Evolutionary conservation across 2,797 vertebrate genomes (phyloP).

Genomic region (Sylvia borin): DNA sequence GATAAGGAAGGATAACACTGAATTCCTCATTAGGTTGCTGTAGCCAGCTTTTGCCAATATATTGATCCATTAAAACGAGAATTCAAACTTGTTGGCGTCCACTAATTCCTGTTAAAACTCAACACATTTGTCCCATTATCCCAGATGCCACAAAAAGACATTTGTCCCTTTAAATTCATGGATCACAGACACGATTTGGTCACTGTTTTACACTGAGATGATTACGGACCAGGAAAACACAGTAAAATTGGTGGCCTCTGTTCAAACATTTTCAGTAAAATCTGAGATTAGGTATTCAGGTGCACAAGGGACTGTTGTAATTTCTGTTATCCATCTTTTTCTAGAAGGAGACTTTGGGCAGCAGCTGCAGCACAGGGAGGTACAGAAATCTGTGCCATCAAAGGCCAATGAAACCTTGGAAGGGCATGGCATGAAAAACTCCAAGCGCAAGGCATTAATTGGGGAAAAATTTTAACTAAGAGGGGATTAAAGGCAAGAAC

Average conservation of each 20-base stretch:
- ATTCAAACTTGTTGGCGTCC: neutral
- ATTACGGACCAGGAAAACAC: neutral
- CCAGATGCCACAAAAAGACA: neutral
- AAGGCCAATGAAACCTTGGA: neutral
- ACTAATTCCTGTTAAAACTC: neutral
- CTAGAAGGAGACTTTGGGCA: neutral
- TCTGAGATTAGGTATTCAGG: neutral
- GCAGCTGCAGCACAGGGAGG: neutral
- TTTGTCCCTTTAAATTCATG: neutral
- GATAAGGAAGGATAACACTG: neutral
- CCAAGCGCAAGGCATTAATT: neutral
- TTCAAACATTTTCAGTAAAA: neutral
- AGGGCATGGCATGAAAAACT: neutral
- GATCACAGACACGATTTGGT: neutral
- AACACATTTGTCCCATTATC: neutral
- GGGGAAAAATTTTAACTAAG: neutral
- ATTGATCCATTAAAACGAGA: neutral
- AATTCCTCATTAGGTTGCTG: neutral
- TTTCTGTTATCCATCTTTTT: neutral
- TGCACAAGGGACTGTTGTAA: accelerated
- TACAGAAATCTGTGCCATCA: neutral
- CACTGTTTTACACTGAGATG: neutral
- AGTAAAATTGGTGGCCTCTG: neutral
- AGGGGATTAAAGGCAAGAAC: neutral
- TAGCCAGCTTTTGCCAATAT: neutral